Conservation (phyloP, 37 sponge, comb jelly and placozoan genomes). For the Lycopodina hypogea region DNA sequence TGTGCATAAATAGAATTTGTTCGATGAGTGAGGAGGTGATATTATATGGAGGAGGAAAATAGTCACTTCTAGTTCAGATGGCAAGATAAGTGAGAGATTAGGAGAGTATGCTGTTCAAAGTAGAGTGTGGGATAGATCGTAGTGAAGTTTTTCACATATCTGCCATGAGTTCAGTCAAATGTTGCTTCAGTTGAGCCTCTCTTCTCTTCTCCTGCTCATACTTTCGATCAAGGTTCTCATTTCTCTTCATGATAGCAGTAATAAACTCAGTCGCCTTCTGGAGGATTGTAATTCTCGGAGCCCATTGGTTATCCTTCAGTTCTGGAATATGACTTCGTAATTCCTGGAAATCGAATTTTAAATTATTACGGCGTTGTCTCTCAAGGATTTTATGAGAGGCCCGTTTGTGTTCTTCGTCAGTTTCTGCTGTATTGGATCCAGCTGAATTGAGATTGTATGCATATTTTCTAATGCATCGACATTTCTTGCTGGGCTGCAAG, state of each 20-base stretch:
- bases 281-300: slow-evolving; percentile 79
- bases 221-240: slow-evolving; percentile 5
- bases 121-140: no score
- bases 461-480: slow-evolving; percentile 31
- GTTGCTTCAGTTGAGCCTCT: slow-evolving; percentile 30
- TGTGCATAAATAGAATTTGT: no score
- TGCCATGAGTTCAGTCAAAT: slow-evolving; percentile 10
- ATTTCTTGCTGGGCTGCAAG: slow-evolving; percentile 24
- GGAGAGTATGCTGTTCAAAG: no score
- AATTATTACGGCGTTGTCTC: slow-evolving; percentile 74
- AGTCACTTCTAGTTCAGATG: no score
- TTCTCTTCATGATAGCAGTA: slow-evolving; percentile 22
- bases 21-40: no score
- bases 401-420: slow-evolving; percentile 70
- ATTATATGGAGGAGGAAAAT: no score
- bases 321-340: slow-evolving; percentile 66
- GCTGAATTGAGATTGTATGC: slow-evolving; percentile 35
- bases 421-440: slow-evolving; percentile 33
- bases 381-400: slow-evolving; percentile 78
- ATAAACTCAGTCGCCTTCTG: slow-evolving; percentile 71
- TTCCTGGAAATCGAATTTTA: slow-evolving; percentile 69
- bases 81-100: no score
- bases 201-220: slow-evolving; percentile 37
- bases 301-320: slow-evolving; percentile 76
- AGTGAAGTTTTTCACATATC: no score